Conservation (phyloP, 2,113 vertebrate species). For the Epinephelus cyanopodus region DNA sequence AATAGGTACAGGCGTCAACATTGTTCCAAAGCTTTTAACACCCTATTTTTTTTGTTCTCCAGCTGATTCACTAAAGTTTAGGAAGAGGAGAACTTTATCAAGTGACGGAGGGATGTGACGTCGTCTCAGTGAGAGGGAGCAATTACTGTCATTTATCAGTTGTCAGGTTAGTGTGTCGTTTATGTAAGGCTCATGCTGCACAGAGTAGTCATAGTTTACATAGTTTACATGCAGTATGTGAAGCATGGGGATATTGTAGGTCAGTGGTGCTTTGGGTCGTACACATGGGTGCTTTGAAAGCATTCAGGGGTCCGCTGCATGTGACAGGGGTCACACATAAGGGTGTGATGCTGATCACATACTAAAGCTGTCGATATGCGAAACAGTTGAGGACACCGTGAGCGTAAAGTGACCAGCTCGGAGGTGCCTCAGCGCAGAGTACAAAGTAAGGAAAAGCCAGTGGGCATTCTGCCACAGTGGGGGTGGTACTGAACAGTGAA, state of each 20-base stretch:
- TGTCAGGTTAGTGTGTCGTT: not conserved
- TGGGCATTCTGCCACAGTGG: not conserved
- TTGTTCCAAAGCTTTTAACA: constrained; percentile 39
- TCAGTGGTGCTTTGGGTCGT: not conserved
- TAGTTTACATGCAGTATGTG: not conserved
- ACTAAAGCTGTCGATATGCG: too few species aligned
- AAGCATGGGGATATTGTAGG: not conserved
- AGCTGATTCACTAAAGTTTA: not conserved
- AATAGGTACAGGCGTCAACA: constrained; percentile 53
- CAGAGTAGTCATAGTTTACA: not conserved
- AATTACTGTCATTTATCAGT: not conserved
- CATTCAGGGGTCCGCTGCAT: not conserved
- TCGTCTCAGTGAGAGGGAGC: not conserved
- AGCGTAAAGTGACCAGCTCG: constrained; percentile 2
- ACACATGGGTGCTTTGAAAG: not conserved
- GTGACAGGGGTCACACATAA: not conserved
- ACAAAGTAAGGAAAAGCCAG: constrained; percentile 15
- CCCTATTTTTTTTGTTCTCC: not conserved
- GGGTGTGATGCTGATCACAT: not conserved
- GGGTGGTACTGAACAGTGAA: not conserved
- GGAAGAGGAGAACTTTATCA: constrained; percentile 6
- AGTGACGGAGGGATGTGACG: not conserved
- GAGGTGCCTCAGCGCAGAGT: constrained; percentile 11
- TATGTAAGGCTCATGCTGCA: not conserved
- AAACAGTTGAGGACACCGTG: not conserved